Evolutionary conservation across 2,888 invertebrate genomes (phyloP), one percentile per base, ranked within the genome.

Genomic region (Apodemia zela): DNA sequence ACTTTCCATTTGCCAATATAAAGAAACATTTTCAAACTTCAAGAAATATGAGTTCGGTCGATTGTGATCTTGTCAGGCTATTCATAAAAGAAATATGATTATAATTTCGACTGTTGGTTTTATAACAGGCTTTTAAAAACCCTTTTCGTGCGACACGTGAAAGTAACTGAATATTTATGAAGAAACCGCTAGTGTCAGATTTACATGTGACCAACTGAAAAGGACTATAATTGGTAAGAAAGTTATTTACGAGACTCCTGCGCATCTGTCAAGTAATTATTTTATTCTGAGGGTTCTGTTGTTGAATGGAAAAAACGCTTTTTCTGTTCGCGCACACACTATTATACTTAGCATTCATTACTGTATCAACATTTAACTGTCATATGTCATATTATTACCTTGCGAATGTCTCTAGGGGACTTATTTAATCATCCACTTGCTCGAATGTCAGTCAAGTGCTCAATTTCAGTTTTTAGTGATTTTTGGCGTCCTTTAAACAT

Each of bases 81-180:
- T 54, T 65, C 66, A 65, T 51, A 45, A 66, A 63, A 68, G 65
- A 68, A 67, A 66, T 67, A 69, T 68, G 66, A 66, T 67, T 69
- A 69, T 69, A 68, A 68, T 65, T 67, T 67, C 45, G 62, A 63
- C 59, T 63, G 69, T 61, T 65, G 64, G 61, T 67, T 63, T 65
- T 65, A 68, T 65, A 66, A 66, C 65, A 66, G 64, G 35, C 60
- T 42, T 61, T 68, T 66, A 68, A 63, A 62, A 58, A 62, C 65
- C 81, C 82, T 80, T 81, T 63, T 77, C 77, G 78, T 82, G 79
- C 75, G 75, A 74, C 69, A 74, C 73, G 84, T 76, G 85, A 89
- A 87, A 88, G 88, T 75, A 69, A 60, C 77, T 82, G 80, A 81
- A 86, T 87, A 85, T 88, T 87, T 84, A 86, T 85, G 81, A 84